Evolutionary conservation across 2,113 vertebrate genomes (phyloP).

Genomic region (Triplophysa siluroides): DNA sequence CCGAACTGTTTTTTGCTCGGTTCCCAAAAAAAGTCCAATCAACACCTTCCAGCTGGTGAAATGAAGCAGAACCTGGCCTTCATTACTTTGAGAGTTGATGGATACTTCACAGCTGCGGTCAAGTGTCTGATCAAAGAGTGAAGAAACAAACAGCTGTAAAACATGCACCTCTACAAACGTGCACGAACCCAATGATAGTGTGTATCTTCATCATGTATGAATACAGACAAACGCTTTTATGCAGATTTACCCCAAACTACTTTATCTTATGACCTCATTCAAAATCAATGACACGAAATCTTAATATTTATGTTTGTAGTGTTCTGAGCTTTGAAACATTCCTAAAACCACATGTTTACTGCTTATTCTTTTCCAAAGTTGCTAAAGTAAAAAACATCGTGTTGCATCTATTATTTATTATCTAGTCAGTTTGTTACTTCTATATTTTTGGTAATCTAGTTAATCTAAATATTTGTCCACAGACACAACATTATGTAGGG

Average conservation of each 20-base stretch:
- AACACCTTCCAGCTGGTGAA: constrained; percentile 72
- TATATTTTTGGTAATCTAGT: constrained; percentile 11
- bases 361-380: too few species aligned
- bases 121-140: constrained; percentile 64
- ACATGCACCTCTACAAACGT: constrained; percentile 54
- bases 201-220: constrained; percentile 28
- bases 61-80: constrained; percentile 75
- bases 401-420: neutral
- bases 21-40: constrained; percentile 62
- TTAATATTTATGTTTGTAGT: too few species aligned
- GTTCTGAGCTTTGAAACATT: too few species aligned
- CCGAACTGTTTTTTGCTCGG: constrained; percentile 53
- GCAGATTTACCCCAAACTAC: neutral
- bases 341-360: too few species aligned
- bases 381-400: neutral
- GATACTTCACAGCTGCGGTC: constrained; percentile 70
- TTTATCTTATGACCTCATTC: neutral
- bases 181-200: constrained; percentile 40
- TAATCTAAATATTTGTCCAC: neutral
- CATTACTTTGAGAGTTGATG: constrained; percentile 75
- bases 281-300: neutral
- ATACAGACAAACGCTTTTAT: constrained; percentile 21
- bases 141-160: constrained; percentile 61
- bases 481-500: neutral
- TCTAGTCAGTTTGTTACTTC: neutral